A percentile compares a stretch with the other conserved stretches of the same genome.
phyloP scores from a whole-genome alignment of 2,888 invertebrate genomes.

The Helicoverpa assulta region DNA sequence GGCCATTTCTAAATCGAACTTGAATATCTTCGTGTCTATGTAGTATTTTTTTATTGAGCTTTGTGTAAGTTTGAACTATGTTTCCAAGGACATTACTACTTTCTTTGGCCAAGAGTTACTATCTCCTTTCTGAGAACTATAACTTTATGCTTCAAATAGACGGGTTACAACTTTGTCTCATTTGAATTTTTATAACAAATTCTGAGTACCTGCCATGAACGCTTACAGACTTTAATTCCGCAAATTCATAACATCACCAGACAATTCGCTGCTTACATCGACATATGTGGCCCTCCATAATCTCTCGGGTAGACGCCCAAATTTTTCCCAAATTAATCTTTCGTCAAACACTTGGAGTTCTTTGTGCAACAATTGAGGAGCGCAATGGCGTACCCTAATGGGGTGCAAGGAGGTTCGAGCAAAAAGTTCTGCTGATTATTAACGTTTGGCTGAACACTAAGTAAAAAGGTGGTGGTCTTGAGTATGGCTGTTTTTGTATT shows the following conservation, averaged over 20 bases:
- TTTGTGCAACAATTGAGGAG: conserved; percentile 76
- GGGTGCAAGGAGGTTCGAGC: conserved; percentile 41
- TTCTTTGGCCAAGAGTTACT: no score
- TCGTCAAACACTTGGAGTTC: conserved; percentile 84
- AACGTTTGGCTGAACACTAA: conserved; percentile 16
- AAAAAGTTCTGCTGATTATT: conserved; percentile 23
- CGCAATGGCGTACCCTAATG: conserved; percentile 69
- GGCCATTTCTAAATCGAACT: no score
- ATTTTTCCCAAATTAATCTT: conserved; percentile 87
- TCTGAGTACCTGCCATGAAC: no score
- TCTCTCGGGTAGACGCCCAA: conserved; percentile 62
- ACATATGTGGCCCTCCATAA: conserved; percentile 50
- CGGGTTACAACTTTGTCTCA: no score
- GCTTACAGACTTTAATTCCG: no score
- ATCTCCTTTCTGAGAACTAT: no score
- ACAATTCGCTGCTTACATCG: conserved; percentile 30
- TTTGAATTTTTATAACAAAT: no score
- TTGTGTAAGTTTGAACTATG: no score
- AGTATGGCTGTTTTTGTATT: neutral
- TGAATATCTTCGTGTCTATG: no score
- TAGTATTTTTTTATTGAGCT: no score
- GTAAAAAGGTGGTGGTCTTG: conserved; percentile 23
- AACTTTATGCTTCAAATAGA: no score
- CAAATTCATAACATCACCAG: neutral
- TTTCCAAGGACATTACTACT: no score